Evolutionary conservation across 2,797 vertebrate species (phyloP).

Genomic region (Antrozous pallidus): DNA sequence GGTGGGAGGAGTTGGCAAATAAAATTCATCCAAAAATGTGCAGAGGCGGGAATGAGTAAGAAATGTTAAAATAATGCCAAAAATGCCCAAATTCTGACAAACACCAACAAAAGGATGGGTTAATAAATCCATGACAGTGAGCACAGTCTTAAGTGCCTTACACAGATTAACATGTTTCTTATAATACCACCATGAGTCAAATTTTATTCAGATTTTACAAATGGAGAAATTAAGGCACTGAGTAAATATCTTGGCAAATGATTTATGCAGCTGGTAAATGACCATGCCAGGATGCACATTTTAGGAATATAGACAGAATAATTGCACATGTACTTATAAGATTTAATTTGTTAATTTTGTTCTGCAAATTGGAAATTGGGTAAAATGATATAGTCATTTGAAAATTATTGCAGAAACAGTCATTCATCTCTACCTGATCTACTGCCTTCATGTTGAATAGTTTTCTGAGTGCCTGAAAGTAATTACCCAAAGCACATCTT

Average conservation of each 20-base stretch:
- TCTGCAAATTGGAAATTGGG: background rate
- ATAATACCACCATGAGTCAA: background rate
- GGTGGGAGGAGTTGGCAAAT: background rate
- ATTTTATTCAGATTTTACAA: background rate
- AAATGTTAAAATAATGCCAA: background rate
- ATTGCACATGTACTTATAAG: background rate
- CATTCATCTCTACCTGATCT: background rate
- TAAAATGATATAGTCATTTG: background rate
- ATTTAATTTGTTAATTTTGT: background rate
- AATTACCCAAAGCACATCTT: background rate
- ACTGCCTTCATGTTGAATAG: background rate
- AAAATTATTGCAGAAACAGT: background rate
- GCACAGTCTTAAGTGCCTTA: background rate
- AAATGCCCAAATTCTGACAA: background rate
- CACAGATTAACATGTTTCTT: background rate
- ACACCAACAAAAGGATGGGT: background rate
- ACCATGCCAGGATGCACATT: background rate
- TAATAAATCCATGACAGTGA: background rate
- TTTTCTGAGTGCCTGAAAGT: background rate
- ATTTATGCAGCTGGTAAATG: background rate
- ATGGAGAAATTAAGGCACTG: background rate
- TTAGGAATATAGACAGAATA: background rate
- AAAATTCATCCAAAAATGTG: background rate
- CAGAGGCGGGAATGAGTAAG: background rate
- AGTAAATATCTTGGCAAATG: background rate